Conservation (phyloP, 1,140 invertebrate genomes). For the Tetraneura akinire region DNA sequence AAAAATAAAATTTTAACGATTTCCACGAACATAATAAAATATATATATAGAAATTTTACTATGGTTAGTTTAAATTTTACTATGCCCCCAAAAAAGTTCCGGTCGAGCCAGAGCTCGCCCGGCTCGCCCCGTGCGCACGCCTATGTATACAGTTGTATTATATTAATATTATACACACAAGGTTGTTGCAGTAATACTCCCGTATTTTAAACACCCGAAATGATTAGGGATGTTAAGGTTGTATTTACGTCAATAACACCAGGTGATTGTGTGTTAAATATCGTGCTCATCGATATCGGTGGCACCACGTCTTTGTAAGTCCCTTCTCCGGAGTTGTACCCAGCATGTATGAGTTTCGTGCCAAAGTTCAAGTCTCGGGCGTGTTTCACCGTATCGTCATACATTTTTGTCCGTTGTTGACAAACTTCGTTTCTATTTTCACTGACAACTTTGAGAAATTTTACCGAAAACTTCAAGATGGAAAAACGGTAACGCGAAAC, state of each 20-base stretch:
- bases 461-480: too few species aligned
- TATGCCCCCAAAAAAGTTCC: not conserved
- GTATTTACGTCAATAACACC: conserved; percentile 10
- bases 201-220: too few species aligned
- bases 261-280: conserved; percentile 68
- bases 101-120: not conserved
- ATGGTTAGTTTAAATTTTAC: too few species aligned
- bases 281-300: conserved; percentile 87
- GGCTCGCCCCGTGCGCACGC: not conserved
- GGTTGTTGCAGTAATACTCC: too few species aligned
- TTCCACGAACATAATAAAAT: too few species aligned
- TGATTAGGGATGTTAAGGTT: not conserved
- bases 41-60: too few species aligned
- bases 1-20: too few species aligned
- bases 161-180: too few species aligned
- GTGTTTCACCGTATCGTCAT: not conserved
- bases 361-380: conserved; percentile 66
- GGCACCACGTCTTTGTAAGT: conserved; percentile 76
- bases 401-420: not conserved
- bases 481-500: too few species aligned
- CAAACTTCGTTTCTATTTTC: not conserved
- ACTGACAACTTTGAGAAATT: too few species aligned
- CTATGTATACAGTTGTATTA: too few species aligned
- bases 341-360: conserved; percentile 87
- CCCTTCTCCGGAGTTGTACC: conserved; percentile 89